Conservation (phyloP, 2,113 vertebrate species). For the Elachura formosa region DNA sequence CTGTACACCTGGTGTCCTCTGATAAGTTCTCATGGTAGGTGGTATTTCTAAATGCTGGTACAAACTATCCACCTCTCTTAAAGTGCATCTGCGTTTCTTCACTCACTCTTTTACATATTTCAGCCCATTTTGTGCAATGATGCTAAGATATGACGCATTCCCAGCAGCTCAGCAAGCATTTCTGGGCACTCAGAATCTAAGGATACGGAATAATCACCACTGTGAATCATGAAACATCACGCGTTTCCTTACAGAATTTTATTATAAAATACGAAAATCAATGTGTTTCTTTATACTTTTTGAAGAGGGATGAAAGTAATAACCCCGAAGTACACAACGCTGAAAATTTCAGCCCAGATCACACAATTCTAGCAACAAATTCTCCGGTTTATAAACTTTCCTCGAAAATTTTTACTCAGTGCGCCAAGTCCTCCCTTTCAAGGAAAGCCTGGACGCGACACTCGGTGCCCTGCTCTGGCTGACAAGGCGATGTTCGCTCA, state of each 20-base stretch:
- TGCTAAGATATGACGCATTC: too few species aligned
- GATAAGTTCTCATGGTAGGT: not conserved
- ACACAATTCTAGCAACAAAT: rapidly evolving
- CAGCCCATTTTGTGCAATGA: not conserved
- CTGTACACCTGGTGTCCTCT: not conserved
- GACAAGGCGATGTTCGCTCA: not conserved
- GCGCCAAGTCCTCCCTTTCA: too few species aligned
- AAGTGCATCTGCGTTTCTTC: not conserved
- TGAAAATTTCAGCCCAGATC: too few species aligned
- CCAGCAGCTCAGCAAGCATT: not conserved
- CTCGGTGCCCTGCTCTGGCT: not conserved
- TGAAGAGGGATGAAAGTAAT: rapidly evolving
- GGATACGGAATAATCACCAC: not conserved
- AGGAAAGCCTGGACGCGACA: not conserved
- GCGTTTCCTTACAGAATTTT: not conserved
- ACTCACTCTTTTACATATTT: not conserved
- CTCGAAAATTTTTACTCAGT: rapidly evolving
- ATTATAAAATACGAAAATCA: rapidly evolving
- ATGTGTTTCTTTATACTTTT: rapidly evolving
- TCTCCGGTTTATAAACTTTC: rapidly evolving
- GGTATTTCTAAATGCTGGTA: not conserved
- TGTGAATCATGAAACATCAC: rapidly evolving
- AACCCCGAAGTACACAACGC: not conserved
- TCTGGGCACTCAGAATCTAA: not conserved
- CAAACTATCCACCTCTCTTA: not conserved